Evolutionary conservation across 2,113 vertebrate species (phyloP), one percentile per base, ranked within the genome.

Genomic region (Dascyllus trimaculatus): DNA sequence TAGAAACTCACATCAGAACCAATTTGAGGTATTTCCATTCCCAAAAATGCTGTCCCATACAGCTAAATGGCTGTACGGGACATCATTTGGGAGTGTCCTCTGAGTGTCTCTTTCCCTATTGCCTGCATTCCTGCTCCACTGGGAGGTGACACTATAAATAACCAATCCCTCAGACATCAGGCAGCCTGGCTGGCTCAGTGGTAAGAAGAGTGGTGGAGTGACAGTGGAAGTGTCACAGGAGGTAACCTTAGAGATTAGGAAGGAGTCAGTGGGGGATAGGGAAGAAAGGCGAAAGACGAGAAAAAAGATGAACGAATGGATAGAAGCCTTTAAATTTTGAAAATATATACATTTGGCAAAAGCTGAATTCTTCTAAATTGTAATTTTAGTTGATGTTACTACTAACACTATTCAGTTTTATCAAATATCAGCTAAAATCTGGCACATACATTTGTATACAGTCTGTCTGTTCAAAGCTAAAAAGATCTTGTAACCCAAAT

Each of bases 131-230:
- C 71, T 72, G 70, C 67, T 80, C 80, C 69, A 86, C 71, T 21
- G 40, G 54, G 72, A 88, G 85, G 88, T 77, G 88, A 86, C 81
- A 80, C 89, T 91, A 92, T 91, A 92, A 91, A 92, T 91, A 91
- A 80, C 79, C 76, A 79, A 73, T 88, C 83, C 84, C 74, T 90
- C 77, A 84, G 87, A 90, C 83, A 83, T 79, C 51, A 60, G 78
- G 73, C 52, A 35, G 83, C 65, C 82, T 72, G 84, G 67, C 69
- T 71, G 77, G 76, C 80, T 86, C 81, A 65, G 13, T 72, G 72
- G 82, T 85, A 81, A 87, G 81, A 75, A 49, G 79, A 82, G 87
- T 65, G 84, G 81, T 71, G 84, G 82, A 85, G 84, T 86, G 87
- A 82, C 86, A 88, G 83, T 38, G 22, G 59, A 60, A 63, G 75